Evolutionary conservation across 1,140 invertebrate genomes (phyloP), one percentile per base, ranked within the genome.

Genomic region (Thalassaphorura encarpata): DNA sequence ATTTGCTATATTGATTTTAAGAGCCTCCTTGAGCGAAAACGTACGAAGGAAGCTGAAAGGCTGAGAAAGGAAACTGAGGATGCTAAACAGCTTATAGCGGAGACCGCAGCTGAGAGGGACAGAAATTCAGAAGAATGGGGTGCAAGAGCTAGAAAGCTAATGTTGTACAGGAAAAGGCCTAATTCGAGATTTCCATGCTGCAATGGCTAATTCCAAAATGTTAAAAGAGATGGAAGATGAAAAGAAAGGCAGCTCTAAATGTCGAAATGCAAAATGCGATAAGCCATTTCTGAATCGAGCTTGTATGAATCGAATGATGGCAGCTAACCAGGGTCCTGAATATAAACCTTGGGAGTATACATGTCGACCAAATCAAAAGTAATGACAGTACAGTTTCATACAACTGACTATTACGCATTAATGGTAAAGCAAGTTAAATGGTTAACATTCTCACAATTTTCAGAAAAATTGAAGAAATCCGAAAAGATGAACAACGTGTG

Each of bases 121-220:
- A 18, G 18, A 18, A n/a, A 52, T 4, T 51, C 43, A 26, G 39
- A 46, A 21, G 57, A 56, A 40, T 18, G 48, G 23, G 41, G 23
- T 8, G 54, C 31, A 19, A 39, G 54, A 19, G 60, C 63, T 16
- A 29, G 56, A 21, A 41, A 55, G 26, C 51, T 54, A 23, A 47
- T 58, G 21, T 40, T 65, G 15, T 58, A 58, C 29, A 31, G 63
- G 39, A 65, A 64, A 50, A n/a, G 63, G 63, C 3, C 47, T 60
- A 5, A 62, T 65, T 31, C 18, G 49, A 27, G 60, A 65, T 29
- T 65, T 65, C 27, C 56, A 65, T 26, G 49, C 60, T 26, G 56
- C 53, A n/a, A 41, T 59, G 40, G 59, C 54, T 11, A 45, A 39
- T 23, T 56, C 54, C n/a, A 61, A 57, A 50, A 23, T 13, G 13